Evolutionary conservation across 1,140 invertebrate genomes (phyloP), one percentile per base, ranked within the genome.

Genomic region (Nephila pilipes): DNA sequence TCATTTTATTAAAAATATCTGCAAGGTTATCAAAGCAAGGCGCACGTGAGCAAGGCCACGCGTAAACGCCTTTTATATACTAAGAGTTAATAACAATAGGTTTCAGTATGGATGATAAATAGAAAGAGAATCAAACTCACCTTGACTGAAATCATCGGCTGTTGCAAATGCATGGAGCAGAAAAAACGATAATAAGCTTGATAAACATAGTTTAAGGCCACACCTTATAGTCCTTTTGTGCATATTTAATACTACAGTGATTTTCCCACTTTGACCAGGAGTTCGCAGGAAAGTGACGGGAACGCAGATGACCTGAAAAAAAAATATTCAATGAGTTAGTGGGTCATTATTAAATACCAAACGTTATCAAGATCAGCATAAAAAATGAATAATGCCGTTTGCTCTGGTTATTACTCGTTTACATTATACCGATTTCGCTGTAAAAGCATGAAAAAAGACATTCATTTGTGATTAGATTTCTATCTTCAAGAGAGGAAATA

Each of bases 121-220:
- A 58, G 65, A 57, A 87, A 58, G 46, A 87, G 85, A 93, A 79
- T 80, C 69, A 79, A 16, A 93, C 91, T 93, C 14, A 93, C 91
- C 91, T 93, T 93, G 91, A 93, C 91, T 93, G 83, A 93, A 93
- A 93, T 93, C 91, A 87, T 93, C 91, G 69, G 91, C 91, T 93
- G 83, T 87, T 93, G 91, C 91, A 87, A 87, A 93, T 75, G 46
- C 83, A 93, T 58, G 46, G 32, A 93, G 85, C 60, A 93, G 91
- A 93, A 93, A 93, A 93, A 93, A 54, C 20, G 91, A 93, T 93
- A 93, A 60, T 87, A 93, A 93, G 85, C 85, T 93, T 93, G 91
- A 93, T 93, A 93, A 93, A 93, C 91, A 93, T 75, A 87, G 85
- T 93, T 93, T 93, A 87, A 93, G 91, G 91, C 91, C 91, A 87